Percentiles rank a stretch among this genome's conserved stretches.
Evolutionary conservation across 2,797 vertebrate species (phyloP).

Genomic region (Lepilemur septentrionalis): DNA sequence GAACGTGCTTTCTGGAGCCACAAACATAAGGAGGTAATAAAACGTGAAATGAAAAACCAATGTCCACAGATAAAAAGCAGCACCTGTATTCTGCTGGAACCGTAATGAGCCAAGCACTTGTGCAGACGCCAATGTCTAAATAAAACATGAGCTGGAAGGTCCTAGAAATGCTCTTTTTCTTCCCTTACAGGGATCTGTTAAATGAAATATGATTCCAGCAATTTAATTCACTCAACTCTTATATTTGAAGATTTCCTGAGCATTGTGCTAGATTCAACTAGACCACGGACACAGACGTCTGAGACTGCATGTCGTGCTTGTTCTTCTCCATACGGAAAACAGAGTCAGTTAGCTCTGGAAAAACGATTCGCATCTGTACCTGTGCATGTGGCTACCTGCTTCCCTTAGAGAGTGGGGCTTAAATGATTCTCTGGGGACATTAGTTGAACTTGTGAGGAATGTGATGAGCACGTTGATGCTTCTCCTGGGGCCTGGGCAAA

Average conservation of each 20-base stretch:
- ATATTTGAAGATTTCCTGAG: background rate
- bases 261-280: background rate
- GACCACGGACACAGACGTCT: background rate
- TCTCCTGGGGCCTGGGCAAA: background rate
- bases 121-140: slow-evolving; percentile 1
- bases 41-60: slow-evolving; percentile 43
- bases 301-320: background rate
- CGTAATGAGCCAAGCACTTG: background rate
- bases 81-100: slow-evolving; percentile 56
- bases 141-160: background rate
- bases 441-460: background rate
- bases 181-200: background rate
- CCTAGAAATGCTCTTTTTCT: background rate
- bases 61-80: slow-evolving; percentile 28
- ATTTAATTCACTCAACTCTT: background rate
- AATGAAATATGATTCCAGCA: slow-evolving; percentile 33
- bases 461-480: background rate
- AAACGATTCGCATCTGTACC: background rate
- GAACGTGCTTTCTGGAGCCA: background rate
- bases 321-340: background rate
- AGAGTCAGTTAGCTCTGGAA: background rate
- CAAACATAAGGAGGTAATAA: slow-evolving; percentile 21
- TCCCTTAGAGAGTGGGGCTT: background rate
- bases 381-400: background rate
- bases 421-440: background rate